Evolutionary conservation across 2,797 vertebrate species (phyloP).

Genomic region (Acanthurus lineatus): DNA sequence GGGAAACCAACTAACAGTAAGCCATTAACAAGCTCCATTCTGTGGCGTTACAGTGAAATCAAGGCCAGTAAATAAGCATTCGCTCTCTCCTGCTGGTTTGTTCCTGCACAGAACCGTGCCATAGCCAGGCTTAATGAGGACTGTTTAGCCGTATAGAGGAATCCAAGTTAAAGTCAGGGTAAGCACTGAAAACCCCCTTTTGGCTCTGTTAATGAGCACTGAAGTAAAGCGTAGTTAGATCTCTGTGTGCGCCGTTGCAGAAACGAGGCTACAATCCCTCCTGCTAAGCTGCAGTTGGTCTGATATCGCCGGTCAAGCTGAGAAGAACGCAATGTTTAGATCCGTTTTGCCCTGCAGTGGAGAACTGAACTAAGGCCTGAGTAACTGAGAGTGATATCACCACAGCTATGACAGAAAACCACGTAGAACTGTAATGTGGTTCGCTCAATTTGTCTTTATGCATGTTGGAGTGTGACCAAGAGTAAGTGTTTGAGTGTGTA

Average conservation of each 20-base stretch:
- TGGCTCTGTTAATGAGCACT: slow-evolving; percentile 22
- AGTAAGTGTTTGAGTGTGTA: slow-evolving; percentile 1
- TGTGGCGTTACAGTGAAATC: slow-evolving; percentile 21
- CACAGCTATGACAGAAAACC: slow-evolving; percentile 24
- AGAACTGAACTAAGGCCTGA: neutral
- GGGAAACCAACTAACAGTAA: slow-evolving; percentile 14
- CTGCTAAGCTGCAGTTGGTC: slow-evolving; percentile 15
- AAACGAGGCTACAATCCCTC: slow-evolving; percentile 1
- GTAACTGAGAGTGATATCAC: neutral
- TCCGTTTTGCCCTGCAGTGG: neutral
- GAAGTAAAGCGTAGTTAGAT: slow-evolving; percentile 30
- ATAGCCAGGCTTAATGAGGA: slow-evolving; percentile 45
- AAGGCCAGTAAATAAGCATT: slow-evolving; percentile 33
- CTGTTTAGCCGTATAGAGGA: slow-evolving; percentile 13
- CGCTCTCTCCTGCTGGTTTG: slow-evolving; percentile 20
- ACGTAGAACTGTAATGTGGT: neutral
- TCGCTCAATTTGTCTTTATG: neutral
- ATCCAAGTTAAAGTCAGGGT: slow-evolving; percentile 41
- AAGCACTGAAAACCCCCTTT: slow-evolving; percentile 32
- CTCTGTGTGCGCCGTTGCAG: slow-evolving; percentile 1
- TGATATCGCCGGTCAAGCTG: slow-evolving; percentile 9
- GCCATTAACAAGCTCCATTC: slow-evolving; percentile 42
- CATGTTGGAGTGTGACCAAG: neutral
- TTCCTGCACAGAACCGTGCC: slow-evolving; percentile 23
- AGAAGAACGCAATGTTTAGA: slow-evolving; percentile 25